phyloP scores from a whole-genome alignment of 2,888 invertebrate species.

The Rapana venosa region DNA sequence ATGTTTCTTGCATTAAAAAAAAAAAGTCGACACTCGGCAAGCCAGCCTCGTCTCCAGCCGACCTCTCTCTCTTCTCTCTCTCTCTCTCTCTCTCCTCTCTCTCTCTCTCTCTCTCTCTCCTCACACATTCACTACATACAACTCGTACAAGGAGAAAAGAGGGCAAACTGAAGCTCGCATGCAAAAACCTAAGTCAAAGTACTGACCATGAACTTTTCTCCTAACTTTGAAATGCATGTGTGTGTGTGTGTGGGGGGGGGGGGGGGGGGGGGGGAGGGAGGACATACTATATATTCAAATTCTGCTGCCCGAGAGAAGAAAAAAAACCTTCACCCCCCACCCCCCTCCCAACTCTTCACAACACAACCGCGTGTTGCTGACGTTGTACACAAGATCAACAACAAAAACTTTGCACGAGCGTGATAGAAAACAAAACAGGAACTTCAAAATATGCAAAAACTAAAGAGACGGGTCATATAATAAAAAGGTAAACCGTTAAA shows the following conservation, averaged over 20 bases:
- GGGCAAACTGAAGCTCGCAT: neutral
- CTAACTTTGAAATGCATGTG: neutral
- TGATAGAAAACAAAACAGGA: no score
- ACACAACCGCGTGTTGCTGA: no score
- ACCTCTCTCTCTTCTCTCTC: neutral
- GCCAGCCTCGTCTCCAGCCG: conserved; percentile 17
- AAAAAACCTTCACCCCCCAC: neutral
- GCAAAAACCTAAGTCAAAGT: conserved; percentile 14
- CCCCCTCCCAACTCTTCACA: neutral
- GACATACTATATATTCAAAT: conserved; percentile 5
- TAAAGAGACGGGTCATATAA: neutral
- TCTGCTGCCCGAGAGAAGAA: neutral
- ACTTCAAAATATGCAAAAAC: no score
- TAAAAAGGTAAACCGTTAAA: neutral
- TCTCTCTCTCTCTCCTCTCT: no score
- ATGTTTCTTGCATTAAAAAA: conserved; percentile 33
- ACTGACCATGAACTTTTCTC: conserved; percentile 22
- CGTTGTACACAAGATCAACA: no score
- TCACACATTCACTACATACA: neutral
- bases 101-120: neutral
- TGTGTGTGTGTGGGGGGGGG: neutral
- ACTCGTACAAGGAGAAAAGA: neutral
- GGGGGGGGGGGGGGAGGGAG: neutral
- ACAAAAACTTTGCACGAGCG: no score
- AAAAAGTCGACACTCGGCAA: neutral